These are phyloP conservation scores for Zonotrichia leucophrys DNA, from an alignment of 2,113 vertebrate species.

Conservation along the genomic window DNA sequence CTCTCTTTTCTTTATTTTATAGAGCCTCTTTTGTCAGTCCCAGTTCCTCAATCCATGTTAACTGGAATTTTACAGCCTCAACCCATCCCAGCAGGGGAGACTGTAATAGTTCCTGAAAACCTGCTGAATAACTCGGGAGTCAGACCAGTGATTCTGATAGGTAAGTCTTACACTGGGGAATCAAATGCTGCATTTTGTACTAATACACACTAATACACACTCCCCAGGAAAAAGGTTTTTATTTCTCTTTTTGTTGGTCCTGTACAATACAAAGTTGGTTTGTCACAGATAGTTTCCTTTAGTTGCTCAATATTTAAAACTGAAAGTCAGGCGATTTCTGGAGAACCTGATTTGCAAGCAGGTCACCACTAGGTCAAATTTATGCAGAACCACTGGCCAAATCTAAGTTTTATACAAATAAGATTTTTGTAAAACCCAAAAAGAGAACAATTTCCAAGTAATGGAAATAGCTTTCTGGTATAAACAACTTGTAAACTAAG, in stretches of 20 bases:
- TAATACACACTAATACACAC: background rate
- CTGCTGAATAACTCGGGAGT: constrained; percentile 91
- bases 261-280: background rate
- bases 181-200: background rate
- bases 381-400: background rate
- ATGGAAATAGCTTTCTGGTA: background rate
- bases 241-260: background rate
- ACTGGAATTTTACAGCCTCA: constrained; percentile 92
- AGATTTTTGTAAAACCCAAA: background rate
- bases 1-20: constrained; percentile 65
- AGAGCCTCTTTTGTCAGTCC: constrained; percentile 83
- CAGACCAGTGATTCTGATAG: constrained; percentile 96
- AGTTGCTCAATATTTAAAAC: background rate
- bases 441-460: background rate
- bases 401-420: background rate
- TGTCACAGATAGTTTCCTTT: background rate
- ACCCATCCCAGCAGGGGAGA: constrained; percentile 90
- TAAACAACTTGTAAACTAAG: background rate
- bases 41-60: constrained; percentile 81
- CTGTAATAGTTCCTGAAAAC: constrained; percentile 96
- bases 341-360: background rate
- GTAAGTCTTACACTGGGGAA: constrained; percentile 70
- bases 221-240: background rate
- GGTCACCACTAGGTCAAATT: background rate
- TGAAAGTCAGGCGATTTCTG: background rate